phyloP scores from a whole-genome alignment of 2,888 invertebrate genomes.

The Stomorhina lunata region DNA sequence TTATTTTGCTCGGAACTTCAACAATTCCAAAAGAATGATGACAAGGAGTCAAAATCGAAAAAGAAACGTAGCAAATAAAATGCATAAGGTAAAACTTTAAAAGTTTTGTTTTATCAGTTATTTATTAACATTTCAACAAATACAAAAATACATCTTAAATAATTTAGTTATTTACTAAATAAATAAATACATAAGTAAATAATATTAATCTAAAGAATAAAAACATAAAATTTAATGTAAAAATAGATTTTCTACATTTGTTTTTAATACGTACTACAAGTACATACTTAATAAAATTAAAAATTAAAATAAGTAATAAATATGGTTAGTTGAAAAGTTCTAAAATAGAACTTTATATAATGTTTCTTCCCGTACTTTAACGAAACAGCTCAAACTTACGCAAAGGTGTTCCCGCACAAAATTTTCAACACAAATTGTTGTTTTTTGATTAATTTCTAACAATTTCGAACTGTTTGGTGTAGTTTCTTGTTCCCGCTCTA shows the following conservation, averaged over 20 bases:
- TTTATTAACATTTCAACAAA: conserved; percentile 24
- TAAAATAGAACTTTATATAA: too few relatives aligned
- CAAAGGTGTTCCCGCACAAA: too few relatives aligned
- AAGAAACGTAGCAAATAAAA: conserved; percentile 51
- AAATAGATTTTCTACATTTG: not conserved
- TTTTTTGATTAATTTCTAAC: too few relatives aligned
- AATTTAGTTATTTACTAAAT: not conserved
- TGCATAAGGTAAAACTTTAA: conserved; percentile 34
- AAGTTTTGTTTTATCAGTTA: conserved; percentile 10
- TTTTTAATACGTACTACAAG: not conserved
- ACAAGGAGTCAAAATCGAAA: not conserved
- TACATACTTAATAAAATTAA: conserved; percentile 13
- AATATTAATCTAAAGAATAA: not conserved
- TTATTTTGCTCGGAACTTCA: conserved; percentile 90
- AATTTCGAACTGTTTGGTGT: too few relatives aligned
- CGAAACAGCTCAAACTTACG: too few relatives aligned
- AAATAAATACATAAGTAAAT: not conserved
- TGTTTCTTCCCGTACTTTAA: too few relatives aligned
- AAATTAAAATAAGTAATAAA: not conserved
- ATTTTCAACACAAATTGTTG: too few relatives aligned
- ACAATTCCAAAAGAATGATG: conserved; percentile 82
- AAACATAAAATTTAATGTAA: not conserved
- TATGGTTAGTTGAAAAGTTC: too few relatives aligned
- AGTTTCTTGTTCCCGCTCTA: too few relatives aligned
- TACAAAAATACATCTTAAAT: conserved; percentile 1